phyloP scores from a whole-genome alignment of 2,888 invertebrate genomes.

The Pimpla rufipes region DNA sequence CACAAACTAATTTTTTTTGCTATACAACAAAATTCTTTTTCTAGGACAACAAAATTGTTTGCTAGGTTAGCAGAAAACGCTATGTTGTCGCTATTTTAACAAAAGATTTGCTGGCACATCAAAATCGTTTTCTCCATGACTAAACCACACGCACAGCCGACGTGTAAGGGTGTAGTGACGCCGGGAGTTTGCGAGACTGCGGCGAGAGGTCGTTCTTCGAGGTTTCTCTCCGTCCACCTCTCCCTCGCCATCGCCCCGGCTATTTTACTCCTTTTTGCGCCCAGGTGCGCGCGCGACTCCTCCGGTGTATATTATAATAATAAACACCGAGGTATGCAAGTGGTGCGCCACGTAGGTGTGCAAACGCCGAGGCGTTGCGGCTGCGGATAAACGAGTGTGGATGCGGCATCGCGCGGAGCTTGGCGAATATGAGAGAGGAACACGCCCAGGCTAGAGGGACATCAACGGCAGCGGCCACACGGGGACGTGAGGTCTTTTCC shows the following conservation, averaged over 20 bases:
- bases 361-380: conserved; percentile 18
- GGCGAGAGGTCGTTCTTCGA: conserved; percentile 79
- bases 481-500: conserved; percentile 33
- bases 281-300: conserved; percentile 60
- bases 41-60: too few species aligned
- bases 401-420: conserved; percentile 29
- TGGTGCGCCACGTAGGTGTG: conserved; percentile 45
- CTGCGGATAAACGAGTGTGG: conserved; percentile 41
- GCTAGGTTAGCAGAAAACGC: too few species aligned
- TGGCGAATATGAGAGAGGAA: conserved; percentile 43
- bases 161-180: conserved; percentile 33
- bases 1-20: too few species aligned
- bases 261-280: conserved; percentile 51
- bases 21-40: too few species aligned
- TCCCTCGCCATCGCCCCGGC: background rate
- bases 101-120: too few species aligned
- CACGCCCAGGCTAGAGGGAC: conserved; percentile 23
- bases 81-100: too few species aligned
- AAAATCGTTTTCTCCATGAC: too few species aligned
- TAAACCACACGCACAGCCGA: conserved; percentile 8
- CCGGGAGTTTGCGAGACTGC: conserved; percentile 78
- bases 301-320: conserved; percentile 55
- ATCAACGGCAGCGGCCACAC: conserved; percentile 35
- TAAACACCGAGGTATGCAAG: conserved; percentile 52
- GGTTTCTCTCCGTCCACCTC: conserved; percentile 53